phyloP scores from a whole-genome alignment of 2,113 vertebrate species.

The Saccopteryx leptura region DNA sequence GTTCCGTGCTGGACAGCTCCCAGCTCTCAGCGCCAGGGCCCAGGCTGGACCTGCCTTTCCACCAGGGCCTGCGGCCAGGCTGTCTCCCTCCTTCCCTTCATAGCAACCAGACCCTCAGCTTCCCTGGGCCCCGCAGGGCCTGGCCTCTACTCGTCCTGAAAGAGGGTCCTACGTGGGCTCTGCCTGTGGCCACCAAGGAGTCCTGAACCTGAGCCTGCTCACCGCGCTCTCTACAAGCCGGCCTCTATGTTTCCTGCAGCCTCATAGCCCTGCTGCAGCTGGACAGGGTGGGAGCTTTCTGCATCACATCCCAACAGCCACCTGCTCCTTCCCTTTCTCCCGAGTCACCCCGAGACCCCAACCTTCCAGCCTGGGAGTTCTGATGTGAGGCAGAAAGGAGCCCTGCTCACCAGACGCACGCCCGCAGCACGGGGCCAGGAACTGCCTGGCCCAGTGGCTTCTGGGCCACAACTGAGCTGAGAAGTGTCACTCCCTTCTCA shows the following conservation, averaged over 20 bases:
- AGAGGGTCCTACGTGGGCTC: not conserved
- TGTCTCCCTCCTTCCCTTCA: not conserved
- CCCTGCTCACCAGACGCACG: not conserved
- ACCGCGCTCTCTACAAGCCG: too few relatives aligned
- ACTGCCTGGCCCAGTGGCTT: not conserved
- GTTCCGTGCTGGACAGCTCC: conserved; percentile 85
- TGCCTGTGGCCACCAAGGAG: not conserved
- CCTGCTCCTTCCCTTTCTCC: not conserved
- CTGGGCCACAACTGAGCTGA: not conserved
- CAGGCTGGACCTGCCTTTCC: not conserved
- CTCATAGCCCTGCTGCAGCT: too few relatives aligned
- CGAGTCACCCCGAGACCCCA: not conserved
- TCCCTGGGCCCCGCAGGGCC: not conserved
- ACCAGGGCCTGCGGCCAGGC: not conserved
- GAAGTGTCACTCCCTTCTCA: too few relatives aligned
- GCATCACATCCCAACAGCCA: not conserved
- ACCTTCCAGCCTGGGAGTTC: not conserved
- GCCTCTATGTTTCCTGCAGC: too few relatives aligned
- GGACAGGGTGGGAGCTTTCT: not conserved
- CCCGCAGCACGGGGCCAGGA: not conserved
- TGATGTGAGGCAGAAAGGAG: not conserved
- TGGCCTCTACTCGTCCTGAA: not conserved
- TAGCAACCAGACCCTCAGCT: not conserved
- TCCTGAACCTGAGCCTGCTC: not conserved
- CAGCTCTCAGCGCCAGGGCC: not conserved